Evolutionary conservation across 1,140 invertebrate species (phyloP), one percentile per base, ranked within the genome.

Genomic region (Dinothrombium tinctorium): DNA sequence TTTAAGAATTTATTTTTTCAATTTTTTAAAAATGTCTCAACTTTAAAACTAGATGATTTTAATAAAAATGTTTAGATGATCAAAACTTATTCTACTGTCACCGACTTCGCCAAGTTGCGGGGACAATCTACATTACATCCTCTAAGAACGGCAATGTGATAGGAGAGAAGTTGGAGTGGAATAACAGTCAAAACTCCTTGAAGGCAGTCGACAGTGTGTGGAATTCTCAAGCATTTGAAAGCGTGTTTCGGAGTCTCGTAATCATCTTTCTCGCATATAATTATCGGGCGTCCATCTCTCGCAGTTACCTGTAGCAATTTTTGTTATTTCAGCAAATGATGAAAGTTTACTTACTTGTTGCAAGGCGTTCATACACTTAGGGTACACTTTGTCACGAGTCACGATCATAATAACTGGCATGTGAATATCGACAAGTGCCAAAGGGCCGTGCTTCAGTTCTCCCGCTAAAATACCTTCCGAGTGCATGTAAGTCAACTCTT

Each of bases 401-500:
- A 95, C 72, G 39, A 99, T 83, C 89, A 99, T 96, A 50, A 98
- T 74, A 3, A 98, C 84, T 5, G 90, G 90, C 86, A 98, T 94
- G 2, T 76, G 73, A 54, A 86, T 76, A 57, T 99, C 94, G 38
- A 99, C 81, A 6, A 99, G 67, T 12, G 94, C 94, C 31, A 99
- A 60, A 0, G 94, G 94, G 14, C 94, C 94, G 55, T 99, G 94
- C 54, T 99, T 99, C 45, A 99, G 63, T 66, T 99, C 94, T 26
- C 94, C 94, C 28, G 87, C 84, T 68, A 98, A 71, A 45, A 99
- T 96, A 14, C 92, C 94, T 61, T 99, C 94, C 49, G 87, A 94
- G 62, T 99, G 94, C 86, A 99, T 98, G 60, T 99, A 99, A 0
- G 94, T 96, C 54, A 99, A 69, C 57, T 99, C 94, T 62, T 98